Evolutionary conservation across 2,797 vertebrate species (phyloP).

Genomic region (Characodon lateralis): DNA sequence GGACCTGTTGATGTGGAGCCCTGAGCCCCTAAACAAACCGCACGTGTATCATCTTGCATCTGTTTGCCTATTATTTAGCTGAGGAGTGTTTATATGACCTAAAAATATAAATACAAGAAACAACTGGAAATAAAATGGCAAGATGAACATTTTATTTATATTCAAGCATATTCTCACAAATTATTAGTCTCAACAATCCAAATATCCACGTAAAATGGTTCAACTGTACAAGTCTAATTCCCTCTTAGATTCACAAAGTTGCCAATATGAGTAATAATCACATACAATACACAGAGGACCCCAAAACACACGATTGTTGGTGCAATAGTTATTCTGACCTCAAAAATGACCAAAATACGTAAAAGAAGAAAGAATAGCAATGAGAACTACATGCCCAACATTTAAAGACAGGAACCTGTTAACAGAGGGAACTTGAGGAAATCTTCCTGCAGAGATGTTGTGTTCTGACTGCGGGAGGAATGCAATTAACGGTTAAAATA

Average conservation of each 20-base stretch:
- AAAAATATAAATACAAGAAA: slow-evolving; percentile 15
- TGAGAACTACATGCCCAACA: not conserved
- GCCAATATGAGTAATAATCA: slow-evolving; percentile 30
- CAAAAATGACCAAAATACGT: slow-evolving; percentile 18
- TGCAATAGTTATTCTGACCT: slow-evolving; percentile 42
- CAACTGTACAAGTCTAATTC: slow-evolving; percentile 34
- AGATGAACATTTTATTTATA: slow-evolving; percentile 72
- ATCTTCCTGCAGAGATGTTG: slow-evolving; percentile 37
- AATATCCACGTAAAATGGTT: slow-evolving; percentile 46
- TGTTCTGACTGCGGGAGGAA: slow-evolving; percentile 25
- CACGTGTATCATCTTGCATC: not conserved
- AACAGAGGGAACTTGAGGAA: slow-evolving; percentile 14
- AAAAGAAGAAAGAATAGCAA: not conserved
- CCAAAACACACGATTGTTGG: slow-evolving; percentile 28
- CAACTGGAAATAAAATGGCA: slow-evolving; percentile 55
- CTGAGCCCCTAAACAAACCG: not conserved
- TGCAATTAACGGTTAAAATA: slow-evolving; percentile 9
- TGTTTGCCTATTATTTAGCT: not conserved
- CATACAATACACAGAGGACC: slow-evolving; percentile 35
- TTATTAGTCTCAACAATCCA: slow-evolving; percentile 56
- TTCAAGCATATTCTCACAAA: slow-evolving; percentile 60
- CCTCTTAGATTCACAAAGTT: slow-evolving; percentile 15
- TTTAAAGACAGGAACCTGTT: not conserved
- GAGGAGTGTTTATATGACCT: not conserved
- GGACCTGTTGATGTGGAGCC: slow-evolving; percentile 30